Evolutionary conservation across 2,888 invertebrate species (phyloP), one percentile per base, ranked within the genome.

Genomic region (Cyaniris semiargus): DNA sequence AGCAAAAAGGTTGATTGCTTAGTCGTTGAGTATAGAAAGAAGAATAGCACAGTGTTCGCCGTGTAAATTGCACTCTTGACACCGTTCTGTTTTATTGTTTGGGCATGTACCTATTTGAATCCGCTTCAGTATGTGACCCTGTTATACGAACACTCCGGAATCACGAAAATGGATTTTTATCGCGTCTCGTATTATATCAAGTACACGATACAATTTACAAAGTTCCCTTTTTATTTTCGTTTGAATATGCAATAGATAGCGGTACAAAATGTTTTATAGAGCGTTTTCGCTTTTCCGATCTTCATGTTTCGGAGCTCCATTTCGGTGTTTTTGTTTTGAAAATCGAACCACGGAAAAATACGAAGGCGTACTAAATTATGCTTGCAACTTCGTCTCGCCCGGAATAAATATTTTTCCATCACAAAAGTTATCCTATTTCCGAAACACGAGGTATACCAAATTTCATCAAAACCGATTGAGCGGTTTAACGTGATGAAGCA

Each of bases 71-170:
- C 74, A 74, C 74, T 48, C 74, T 74, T 74, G 74, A 74, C 74
- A 74, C 74, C 74, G 23, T 74, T 74, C 18, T 53, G 74, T 74
- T 74, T 53, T 74, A 74, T 74, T 74, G 74, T 74, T 74, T 74
- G 74, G 74, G 74, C 74, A 74, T 74, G 48, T 27, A 74, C 74
- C 74, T 74, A 74, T 74, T 74, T 27, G 74, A 44, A 18, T 48
- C 21, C 44, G 74, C 48, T 74, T 53, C 23, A 53, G 74, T 74
- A 74, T 48, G 21, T 71, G 71, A 71, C 70, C 70, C 34, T 71
- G 70, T 71, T 66, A 27, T 66, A 66, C 27, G 27, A 27, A 66
- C 31, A 66, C 27, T 66, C 27, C 66, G 66, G 66, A 66, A 66
- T 66, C 66, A 66, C 18, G 66, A 66, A 66, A 66, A 66, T 31